A percentile compares a stretch with the other conserved stretches of the same genome.
Conservation (phyloP, 1,140 invertebrate species). For the Ganaspis sp. region DNA sequence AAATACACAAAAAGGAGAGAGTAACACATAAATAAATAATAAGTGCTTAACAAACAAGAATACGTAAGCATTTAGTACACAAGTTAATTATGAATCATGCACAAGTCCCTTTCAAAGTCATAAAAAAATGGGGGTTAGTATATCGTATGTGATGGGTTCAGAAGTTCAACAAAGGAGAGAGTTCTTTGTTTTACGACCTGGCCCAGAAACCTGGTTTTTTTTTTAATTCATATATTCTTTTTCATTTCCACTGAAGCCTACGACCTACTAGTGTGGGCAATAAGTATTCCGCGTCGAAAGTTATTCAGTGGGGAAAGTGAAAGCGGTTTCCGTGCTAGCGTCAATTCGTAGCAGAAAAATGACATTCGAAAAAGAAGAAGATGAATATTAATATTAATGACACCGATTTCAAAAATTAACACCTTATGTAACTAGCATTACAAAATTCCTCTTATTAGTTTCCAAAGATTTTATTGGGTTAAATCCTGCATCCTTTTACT, state of each 20-base stretch:
- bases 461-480: neutral
- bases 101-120: neutral
- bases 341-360: conserved; percentile 53
- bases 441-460: neutral
- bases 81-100: neutral
- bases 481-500: too few relatives aligned
- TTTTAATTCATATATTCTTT: conserved; percentile 17
- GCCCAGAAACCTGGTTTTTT: conserved; percentile 67
- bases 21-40: too few relatives aligned
- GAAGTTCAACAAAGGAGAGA: conserved; percentile 35
- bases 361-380: conserved; percentile 55
- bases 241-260: conserved; percentile 11
- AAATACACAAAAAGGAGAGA: too few relatives aligned
- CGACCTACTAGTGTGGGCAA: conserved; percentile 28
- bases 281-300: conserved; percentile 61
- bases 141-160: conserved; percentile 24
- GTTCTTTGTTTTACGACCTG: conserved; percentile 38
- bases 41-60: too few relatives aligned
- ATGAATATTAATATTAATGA: conserved; percentile 52
- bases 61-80: neutral
- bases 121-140: neutral
- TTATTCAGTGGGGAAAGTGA: conserved; percentile 70
- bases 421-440: neutral
- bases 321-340: conserved; percentile 72
- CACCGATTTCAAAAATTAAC: neutral